A percentile compares a stretch with the other conserved stretches of the same genome.
Conservation (phyloP, 1,140 invertebrate genomes). For the Trachymyrmex septentrionalis region DNA sequence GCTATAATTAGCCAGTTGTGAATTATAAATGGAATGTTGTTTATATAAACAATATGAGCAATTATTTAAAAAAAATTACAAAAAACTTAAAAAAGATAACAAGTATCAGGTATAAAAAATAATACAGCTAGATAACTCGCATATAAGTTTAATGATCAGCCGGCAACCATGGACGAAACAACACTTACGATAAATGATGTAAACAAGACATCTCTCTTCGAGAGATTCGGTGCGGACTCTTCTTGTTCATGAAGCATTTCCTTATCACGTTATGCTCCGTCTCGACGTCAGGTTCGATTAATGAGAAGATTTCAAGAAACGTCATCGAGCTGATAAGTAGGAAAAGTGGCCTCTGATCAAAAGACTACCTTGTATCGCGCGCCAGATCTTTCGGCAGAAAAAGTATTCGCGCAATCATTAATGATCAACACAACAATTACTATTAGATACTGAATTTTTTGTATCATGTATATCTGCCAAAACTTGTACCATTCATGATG, state of each 20-base stretch:
- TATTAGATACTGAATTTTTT: not conserved
- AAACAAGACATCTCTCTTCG: constrained; percentile 66
- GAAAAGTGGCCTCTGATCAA: not conserved
- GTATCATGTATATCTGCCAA: not conserved
- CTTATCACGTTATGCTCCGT: not conserved
- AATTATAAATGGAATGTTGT: constrained; percentile 6
- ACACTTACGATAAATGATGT: constrained; percentile 78
- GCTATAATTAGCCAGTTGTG: not conserved
- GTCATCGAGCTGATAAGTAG: constrained; percentile 39
- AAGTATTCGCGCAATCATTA: not conserved
- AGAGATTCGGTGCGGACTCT: not conserved
- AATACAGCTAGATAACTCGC: not conserved
- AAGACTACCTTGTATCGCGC: not conserved
- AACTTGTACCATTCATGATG: not conserved
- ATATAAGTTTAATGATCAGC: not conserved
- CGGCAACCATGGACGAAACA: not conserved
- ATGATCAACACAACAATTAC: not conserved
- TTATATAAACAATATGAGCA: constrained; percentile 74
- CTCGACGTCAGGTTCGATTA: not conserved
- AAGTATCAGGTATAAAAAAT: not conserved
- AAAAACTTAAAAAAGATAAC: not conserved
- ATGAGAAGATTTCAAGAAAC: not conserved
- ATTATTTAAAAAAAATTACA: not conserved
- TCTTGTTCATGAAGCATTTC: constrained; percentile 55
- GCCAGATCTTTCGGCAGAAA: not conserved